Percentiles rank a stretch among this genome's conserved stretches.
Conservation (phyloP, 2,113 vertebrate species). For the Chamaetylas fuelleborni region DNA sequence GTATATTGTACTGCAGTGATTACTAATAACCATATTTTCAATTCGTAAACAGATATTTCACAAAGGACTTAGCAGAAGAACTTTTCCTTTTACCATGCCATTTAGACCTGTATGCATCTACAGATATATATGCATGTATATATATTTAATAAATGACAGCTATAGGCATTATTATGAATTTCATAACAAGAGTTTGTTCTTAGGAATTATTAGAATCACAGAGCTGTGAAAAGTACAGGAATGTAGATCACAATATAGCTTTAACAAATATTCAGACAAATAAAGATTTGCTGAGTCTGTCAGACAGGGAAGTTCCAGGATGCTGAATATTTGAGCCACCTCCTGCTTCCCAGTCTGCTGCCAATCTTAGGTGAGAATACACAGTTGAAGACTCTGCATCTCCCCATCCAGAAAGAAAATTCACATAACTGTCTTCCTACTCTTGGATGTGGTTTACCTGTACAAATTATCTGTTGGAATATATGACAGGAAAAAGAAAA, state of each 20-base stretch:
- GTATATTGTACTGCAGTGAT: not conserved
- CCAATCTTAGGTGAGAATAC: not conserved
- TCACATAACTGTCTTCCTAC: not conserved
- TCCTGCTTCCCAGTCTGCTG: not conserved
- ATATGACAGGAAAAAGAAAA: not conserved
- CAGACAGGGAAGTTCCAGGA: not conserved
- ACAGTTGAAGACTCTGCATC: not conserved
- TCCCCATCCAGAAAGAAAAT: not conserved
- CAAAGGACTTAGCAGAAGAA: not conserved
- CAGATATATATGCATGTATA: not conserved
- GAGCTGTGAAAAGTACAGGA: not conserved
- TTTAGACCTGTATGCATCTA: not conserved
- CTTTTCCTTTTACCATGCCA: not conserved
- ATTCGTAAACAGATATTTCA: not conserved
- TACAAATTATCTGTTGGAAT: not conserved
- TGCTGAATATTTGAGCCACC: not conserved
- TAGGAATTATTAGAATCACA: not conserved
- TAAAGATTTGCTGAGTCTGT: not conserved
- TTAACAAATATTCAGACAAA: not conserved
- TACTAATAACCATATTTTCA: not conserved
- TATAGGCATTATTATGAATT: not conserved
- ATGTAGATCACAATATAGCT: not conserved
- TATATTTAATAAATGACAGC: not conserved
- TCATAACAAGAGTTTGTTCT: not conserved
- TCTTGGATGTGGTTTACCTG: not conserved